phyloP scores from a whole-genome alignment of 2,888 invertebrate species.

The Syrista parreyssii region DNA sequence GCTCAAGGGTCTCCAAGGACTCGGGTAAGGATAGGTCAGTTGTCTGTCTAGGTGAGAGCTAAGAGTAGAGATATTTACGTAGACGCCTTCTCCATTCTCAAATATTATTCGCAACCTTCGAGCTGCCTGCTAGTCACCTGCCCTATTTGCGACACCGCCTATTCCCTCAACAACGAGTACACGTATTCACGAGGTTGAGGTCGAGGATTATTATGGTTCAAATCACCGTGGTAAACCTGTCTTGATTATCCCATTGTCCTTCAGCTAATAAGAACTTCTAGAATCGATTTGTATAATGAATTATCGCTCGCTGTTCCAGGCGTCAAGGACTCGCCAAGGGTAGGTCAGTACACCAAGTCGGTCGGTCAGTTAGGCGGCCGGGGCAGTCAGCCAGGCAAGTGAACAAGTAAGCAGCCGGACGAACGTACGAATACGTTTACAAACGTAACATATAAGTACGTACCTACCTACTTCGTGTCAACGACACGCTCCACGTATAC shows the following conservation, averaged over 20 bases:
- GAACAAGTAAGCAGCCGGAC: slow-evolving; percentile 13
- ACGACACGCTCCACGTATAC: background rate
- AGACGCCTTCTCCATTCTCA: background rate
- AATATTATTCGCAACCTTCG: background rate
- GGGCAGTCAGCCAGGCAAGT: slow-evolving; percentile 17
- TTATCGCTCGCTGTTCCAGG: slow-evolving; percentile 9
- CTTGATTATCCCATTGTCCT: background rate
- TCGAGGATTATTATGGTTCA: background rate
- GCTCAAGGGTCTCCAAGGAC: background rate
- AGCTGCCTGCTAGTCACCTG: background rate
- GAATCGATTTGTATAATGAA: background rate
- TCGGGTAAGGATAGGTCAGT: background rate
- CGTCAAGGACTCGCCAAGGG: slow-evolving; percentile 44
- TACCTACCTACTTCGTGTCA: slow-evolving; percentile 2
- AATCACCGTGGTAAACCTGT: background rate
- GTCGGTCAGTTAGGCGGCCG: slow-evolving; percentile 19
- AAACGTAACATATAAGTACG: background rate
- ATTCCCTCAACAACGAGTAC: background rate
- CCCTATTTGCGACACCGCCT: background rate
- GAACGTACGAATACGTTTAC: background rate
- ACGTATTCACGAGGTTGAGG: background rate
- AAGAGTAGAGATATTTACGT: background rate
- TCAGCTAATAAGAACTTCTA: background rate
- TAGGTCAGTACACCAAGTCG: slow-evolving; percentile 46
- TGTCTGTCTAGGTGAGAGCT: background rate